Percentiles rank a stretch among this genome's conserved stretches.
These are phyloP conservation scores for Magallana ariakensis DNA, from an alignment of 1,140 invertebrate species.

Conservation along the genomic window DNA sequence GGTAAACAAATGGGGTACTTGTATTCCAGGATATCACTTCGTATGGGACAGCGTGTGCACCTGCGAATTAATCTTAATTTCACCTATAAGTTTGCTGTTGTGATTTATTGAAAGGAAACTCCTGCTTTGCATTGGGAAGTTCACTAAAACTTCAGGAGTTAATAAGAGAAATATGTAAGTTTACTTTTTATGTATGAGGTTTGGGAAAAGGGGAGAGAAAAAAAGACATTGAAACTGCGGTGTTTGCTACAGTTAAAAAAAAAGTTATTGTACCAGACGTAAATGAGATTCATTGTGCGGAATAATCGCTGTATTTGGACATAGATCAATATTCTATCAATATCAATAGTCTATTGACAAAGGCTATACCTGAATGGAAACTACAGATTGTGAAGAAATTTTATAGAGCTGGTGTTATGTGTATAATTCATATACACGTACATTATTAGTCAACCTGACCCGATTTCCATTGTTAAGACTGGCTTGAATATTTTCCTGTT, in stretches of 20 bases:
- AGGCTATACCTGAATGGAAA: background rate
- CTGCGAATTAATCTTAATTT: no score
- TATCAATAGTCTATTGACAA: background rate
- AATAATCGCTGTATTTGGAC: background rate
- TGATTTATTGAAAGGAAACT: no score
- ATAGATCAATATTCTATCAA: background rate
- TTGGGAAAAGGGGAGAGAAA: no score
- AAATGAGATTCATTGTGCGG: constrained; percentile 1
- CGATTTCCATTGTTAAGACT: constrained; percentile 27
- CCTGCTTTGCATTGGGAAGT: no score
- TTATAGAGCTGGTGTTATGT: background rate
- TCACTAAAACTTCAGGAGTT: no score
- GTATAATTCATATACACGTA: background rate
- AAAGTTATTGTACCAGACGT: background rate
- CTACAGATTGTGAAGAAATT: background rate
- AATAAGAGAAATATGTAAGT: no score
- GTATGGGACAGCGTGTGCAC: background rate
- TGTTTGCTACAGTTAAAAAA: background rate
- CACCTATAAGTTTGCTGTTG: no score
- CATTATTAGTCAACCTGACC: background rate
- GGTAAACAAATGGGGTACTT: background rate
- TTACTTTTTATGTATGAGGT: no score
- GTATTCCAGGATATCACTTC: background rate
- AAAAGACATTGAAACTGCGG: no score
- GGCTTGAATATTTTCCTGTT: background rate